phyloP scores from a whole-genome alignment of 2,888 invertebrate genomes.

The Phasia obesa region DNA sequence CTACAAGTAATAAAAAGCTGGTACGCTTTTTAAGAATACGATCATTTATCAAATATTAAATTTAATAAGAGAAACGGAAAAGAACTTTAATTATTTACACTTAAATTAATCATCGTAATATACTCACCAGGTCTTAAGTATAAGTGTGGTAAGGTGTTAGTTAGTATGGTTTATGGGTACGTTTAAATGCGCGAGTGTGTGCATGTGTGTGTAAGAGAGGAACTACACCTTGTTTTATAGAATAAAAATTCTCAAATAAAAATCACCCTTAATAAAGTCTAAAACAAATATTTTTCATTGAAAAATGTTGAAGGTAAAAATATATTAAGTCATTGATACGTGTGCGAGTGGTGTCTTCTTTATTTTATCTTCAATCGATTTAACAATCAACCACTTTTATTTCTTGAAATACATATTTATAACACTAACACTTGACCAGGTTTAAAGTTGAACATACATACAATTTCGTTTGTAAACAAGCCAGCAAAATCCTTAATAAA shows the following conservation, averaged over 20 bases:
- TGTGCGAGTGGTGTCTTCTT: constrained; percentile 11
- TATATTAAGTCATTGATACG: constrained; percentile 54
- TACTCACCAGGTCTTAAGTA: background rate
- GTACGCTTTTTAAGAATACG: no score
- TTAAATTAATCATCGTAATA: no score
- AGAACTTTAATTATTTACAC: no score
- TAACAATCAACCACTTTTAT: constrained; percentile 35
- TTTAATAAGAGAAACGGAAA: no score
- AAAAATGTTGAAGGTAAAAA: constrained; percentile 18
- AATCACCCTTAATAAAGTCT: constrained; percentile 37
- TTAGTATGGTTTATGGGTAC: background rate
- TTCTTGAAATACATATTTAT: constrained; percentile 10
- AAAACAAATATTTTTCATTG: constrained; percentile 44
- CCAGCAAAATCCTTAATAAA: background rate
- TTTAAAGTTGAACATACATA: constrained; percentile 36
- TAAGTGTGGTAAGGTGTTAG: background rate
- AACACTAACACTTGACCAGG: constrained; percentile 57
- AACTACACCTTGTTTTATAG: constrained; percentile 36
- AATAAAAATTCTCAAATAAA: constrained; percentile 27
- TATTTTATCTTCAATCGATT: constrained; percentile 25
- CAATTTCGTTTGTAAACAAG: constrained; percentile 28
- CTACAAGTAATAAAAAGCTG: no score
- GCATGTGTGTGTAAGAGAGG: background rate
- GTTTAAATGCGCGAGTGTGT: background rate
- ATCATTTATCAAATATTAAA: no score